Conservation (phyloP, 2,113 vertebrate species). For the Hoplias malabaricus region DNA sequence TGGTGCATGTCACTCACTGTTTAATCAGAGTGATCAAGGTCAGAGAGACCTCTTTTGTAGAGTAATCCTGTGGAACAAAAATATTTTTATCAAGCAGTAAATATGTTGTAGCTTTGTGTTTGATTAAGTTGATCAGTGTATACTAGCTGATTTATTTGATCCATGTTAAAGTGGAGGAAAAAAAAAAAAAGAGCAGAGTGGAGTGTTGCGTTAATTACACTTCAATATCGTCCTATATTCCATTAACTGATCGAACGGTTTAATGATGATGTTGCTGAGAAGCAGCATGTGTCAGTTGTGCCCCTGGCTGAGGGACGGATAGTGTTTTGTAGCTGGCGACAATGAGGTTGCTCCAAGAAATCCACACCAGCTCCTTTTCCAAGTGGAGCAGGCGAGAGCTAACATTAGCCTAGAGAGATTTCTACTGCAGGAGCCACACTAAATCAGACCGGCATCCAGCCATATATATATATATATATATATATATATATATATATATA, state of each 20-base stretch:
- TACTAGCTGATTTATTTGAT: too few species aligned
- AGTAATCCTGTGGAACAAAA: too few species aligned
- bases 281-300: constrained; percentile 32
- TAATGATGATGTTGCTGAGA: neutral
- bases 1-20: too few species aligned
- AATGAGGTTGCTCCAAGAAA: constrained; percentile 66
- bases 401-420: constrained; percentile 66
- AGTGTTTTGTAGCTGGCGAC: constrained; percentile 65
- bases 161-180: too few species aligned
- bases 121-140: too few species aligned
- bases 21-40: too few species aligned
- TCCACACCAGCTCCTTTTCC: constrained; percentile 62
- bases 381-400: constrained; percentile 65
- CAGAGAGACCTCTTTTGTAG: too few species aligned
- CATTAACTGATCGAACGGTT: neutral
- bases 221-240: too few species aligned
- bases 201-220: neutral
- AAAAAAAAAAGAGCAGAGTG: neutral
- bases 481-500: too few species aligned
- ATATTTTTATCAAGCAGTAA: too few species aligned
- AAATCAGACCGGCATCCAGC: constrained; percentile 56
- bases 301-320: constrained; percentile 37
- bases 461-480: too few species aligned
- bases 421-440: constrained; percentile 51
- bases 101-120: too few species aligned